These are phyloP conservation scores for Sepiola atlantica DNA, from an alignment of 2,888 invertebrate species.

Conservation along the genomic window DNA sequence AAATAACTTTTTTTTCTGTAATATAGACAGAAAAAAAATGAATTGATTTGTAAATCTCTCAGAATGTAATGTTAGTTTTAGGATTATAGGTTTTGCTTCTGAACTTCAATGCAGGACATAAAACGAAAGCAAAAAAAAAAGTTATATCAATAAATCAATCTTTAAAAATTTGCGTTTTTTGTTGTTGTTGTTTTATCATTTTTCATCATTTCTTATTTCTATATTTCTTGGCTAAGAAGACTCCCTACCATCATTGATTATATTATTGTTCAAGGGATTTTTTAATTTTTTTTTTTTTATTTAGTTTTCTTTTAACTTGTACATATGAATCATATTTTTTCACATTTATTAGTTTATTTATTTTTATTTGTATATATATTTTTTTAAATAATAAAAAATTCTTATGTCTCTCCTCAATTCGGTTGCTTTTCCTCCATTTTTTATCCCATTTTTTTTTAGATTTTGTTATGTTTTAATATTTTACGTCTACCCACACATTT, in stretches of 20 bases:
- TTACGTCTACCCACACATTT: neutral
- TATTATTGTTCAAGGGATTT: neutral
- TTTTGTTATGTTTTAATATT: neutral
- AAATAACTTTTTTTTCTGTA: neutral
- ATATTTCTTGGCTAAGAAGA: neutral
- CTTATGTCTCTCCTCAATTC: neutral
- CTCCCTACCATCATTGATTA: neutral
- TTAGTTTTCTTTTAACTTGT: neutral
- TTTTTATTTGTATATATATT: neutral
- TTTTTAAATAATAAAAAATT: neutral
- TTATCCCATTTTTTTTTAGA: neutral
- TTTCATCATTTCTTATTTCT: neutral
- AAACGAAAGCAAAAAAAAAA: neutral
- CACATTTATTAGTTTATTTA: neutral
- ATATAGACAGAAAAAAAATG: constrained; percentile 10
- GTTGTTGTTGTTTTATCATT: neutral
- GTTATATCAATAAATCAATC: constrained; percentile 20
- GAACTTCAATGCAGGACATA: constrained; percentile 20
- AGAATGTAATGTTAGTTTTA: constrained; percentile 32
- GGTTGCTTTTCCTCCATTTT: neutral
- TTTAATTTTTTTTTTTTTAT: neutral
- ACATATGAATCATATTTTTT: neutral
- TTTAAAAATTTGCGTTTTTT: neutral
- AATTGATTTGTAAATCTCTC: constrained; percentile 21
- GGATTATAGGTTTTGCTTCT: constrained; percentile 32